phyloP scores from a whole-genome alignment of 2,797 vertebrate genomes.

The Mormyrops attenuatus region DNA sequence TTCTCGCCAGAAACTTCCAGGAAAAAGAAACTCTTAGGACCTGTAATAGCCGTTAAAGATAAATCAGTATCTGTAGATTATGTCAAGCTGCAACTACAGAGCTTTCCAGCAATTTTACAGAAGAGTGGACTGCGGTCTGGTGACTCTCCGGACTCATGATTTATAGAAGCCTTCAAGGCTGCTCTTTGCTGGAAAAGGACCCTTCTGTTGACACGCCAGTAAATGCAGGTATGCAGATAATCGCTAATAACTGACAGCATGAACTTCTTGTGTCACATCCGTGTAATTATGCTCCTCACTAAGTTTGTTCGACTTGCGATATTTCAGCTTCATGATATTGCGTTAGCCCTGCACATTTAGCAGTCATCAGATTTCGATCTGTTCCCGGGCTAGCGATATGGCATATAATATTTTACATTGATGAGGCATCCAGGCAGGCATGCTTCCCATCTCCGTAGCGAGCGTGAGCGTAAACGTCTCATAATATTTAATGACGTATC shows the following conservation, averaged over 20 bases:
- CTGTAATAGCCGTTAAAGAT: not conserved
- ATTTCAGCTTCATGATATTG: not conserved
- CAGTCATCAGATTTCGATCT: not conserved
- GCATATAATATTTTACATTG: not conserved
- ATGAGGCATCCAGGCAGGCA: not conserved
- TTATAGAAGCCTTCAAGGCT: not conserved
- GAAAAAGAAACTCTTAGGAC: not conserved
- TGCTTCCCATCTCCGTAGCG: not conserved
- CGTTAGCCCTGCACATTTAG: not conserved
- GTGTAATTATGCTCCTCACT: not conserved
- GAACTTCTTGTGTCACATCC: not conserved
- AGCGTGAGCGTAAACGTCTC: not conserved
- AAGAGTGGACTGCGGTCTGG: not conserved
- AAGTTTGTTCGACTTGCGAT: not conserved
- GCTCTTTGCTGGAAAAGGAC: not conserved
- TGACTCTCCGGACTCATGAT: not conserved
- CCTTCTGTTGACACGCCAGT: not conserved
- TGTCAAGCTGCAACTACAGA: not conserved
- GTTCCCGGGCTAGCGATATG: not conserved
- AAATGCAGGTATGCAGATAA: not conserved
- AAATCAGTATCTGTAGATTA: not conserved
- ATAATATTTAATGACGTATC: not conserved
- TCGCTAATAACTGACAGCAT: not conserved
- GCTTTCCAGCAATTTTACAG: not conserved
- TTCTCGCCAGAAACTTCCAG: not conserved